These are phyloP conservation scores for Procambarus virginalis DNA, from an alignment of 1,140 invertebrate species.

Conservation along the genomic window DNA sequence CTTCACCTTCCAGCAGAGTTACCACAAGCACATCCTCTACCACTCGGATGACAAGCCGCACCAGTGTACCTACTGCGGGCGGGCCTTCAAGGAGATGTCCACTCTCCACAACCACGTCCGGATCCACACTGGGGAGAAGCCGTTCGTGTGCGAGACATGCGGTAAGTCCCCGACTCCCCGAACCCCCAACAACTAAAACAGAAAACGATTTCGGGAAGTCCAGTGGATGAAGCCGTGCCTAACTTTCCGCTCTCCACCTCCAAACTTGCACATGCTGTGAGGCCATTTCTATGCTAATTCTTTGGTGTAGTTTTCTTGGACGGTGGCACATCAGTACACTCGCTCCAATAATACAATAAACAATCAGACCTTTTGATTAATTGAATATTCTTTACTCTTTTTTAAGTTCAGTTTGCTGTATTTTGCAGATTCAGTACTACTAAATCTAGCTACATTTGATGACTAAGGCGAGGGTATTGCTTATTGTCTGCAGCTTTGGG, in stretches of 20 bases:
- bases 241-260: not conserved
- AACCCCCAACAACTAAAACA: not conserved
- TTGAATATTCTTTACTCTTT: not conserved
- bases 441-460: not conserved
- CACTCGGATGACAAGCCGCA: slow-evolving; percentile 88
- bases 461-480: not conserved
- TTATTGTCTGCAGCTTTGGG: slow-evolving; percentile 6
- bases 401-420: not conserved
- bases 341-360: slow-evolving; percentile 1
- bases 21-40: slow-evolving; percentile 90
- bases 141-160: slow-evolving; percentile 92
- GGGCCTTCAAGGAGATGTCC: slow-evolving; percentile 90
- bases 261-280: not conserved
- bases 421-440: slow-evolving; percentile 6
- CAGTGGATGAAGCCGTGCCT: not conserved
- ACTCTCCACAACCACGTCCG: slow-evolving; percentile 91
- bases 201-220: not conserved
- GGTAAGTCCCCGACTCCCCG: slow-evolving; percentile 77
- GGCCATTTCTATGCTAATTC: not conserved
- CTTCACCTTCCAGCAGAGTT: slow-evolving; percentile 93
- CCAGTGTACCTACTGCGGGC: slow-evolving; percentile 84
- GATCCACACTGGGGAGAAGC: slow-evolving; percentile 92
- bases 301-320: not conserved
- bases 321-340: not conserved
- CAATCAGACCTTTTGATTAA: not conserved